Evolutionary conservation across 2,797 vertebrate species (phyloP), one percentile per base, ranked within the genome.

Genomic region (Huso huso): DNA sequence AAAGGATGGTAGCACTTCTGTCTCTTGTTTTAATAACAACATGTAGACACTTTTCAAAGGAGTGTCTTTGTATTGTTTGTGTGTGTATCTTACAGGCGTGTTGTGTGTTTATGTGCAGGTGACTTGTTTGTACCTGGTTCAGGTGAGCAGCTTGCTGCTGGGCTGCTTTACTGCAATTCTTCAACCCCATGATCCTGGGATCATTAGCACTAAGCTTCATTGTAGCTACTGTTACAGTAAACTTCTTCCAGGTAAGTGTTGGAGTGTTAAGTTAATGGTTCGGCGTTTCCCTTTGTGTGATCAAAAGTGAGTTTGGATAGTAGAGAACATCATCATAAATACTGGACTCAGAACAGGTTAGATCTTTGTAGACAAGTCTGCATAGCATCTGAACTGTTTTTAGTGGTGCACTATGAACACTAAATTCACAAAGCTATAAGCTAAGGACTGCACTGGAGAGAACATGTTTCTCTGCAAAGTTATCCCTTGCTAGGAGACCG

Each of bases 121-220:
- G 49, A 91, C 78, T 0, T 87, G 88, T 68, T 80, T 98, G 8
- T 98, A 96, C 68, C 71, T 92, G 1, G 86, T 95, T 57, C 96
- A 99, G 74, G 83, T 93, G 49, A 73, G 81, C 37, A 83, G 87
- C 67, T 84, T 99, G 72, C 82, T 98, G 68, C 85, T 92, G 2
- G 94, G 97, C 69, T 98, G 93, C 83, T 68, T 91, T 91, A 10
- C 86, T 99, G n/a, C 97, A 99, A 83, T 99, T 99, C 82, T 93
- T 93, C 73, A 99, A 98, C 84, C 85, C 94, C 70, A 98, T 98
- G 95, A 92, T 99, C 74, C 86, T 96, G 69, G 95, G 97, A 52
- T 98, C 95, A 0, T 78, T 99, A 75, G 86, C 92, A 7, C 84
- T 99, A 77, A 97, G 95, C 84, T 99, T 99, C 78, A 94, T 95